Base-by-base conservation (phyloP, 1,140 invertebrate genomes). In the Papilio polytes region DNA sequence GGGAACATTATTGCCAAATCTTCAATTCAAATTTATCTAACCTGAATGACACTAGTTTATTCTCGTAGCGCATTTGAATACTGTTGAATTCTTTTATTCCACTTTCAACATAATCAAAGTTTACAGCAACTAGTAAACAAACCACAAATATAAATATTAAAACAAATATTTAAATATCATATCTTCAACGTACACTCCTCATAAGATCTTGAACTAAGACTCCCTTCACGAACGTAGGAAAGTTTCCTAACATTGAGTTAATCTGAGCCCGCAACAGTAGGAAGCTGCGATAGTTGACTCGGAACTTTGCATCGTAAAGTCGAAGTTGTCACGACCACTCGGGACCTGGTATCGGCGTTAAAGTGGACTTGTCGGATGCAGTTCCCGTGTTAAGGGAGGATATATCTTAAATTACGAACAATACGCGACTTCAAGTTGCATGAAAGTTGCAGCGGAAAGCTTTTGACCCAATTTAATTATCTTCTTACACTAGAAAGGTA, bases 291-390 rank as follows among this genome's bases (percentile, higher is more conserved):
- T 76, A 76, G 74, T 76, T 51, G 74, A 48, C 46, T 76, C 59
- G 56, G 56, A 78, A 78, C 31, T 78, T 78, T 59, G 53, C 77
- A 36, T 66, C 77, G 56, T 78, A 78, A 78, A 78, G 77, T 66
- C 77, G 56, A 59, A 78, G 77, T 78, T 78, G 77, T 78, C 77
- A 78, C 77, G 77, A 78, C 77, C 77, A 63, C 59, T n/a, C 36
- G 77, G 56, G 56, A 78, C 56, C 36, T 78, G 76, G 76, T 76
- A 74, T 74, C 73, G 73, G 73, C 73, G n/a, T 77, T 77, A 77
- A 77, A 77, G 74, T 77, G 74, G 51, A 77, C 74, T 77, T 46
- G 41, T 41, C 74, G 74, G 74, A 77, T 77, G 74, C 74, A 77
- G 74, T 77, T 77, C 74, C n/a, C 51, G 74, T 77, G 51, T 78